Percentiles rank a stretch among this genome's conserved stretches.
phyloP scores from a whole-genome alignment of 2,113 vertebrate genomes.

The Turnix velox region DNA sequence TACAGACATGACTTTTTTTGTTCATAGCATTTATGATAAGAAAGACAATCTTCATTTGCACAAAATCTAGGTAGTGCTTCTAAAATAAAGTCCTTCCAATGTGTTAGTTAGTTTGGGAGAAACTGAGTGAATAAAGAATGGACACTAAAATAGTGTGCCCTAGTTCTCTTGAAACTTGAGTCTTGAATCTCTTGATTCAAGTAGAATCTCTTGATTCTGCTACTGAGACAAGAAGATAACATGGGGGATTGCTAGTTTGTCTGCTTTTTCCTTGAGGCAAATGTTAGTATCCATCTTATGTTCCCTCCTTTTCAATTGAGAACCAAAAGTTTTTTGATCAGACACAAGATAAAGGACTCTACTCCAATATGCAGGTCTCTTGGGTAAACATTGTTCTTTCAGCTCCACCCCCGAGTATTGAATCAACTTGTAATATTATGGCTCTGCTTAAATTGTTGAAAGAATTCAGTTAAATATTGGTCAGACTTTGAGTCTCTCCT shows the following conservation, averaged over 20 bases:
- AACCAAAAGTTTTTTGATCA: background rate
- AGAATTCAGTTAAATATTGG: background rate
- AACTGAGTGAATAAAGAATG: background rate
- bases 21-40: background rate
- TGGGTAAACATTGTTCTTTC: background rate
- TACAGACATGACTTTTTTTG: background rate
- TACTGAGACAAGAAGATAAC: background rate
- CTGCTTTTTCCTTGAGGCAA: background rate
- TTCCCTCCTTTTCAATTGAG: background rate
- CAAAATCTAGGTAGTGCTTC: background rate
- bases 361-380: background rate
- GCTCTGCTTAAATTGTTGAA: background rate
- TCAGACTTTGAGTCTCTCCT: background rate
- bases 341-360: background rate
- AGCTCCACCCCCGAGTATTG: background rate
- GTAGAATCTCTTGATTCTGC: no score
- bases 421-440: background rate
- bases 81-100: background rate
- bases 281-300: background rate
- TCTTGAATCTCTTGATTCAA: no score
- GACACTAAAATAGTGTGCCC: background rate
- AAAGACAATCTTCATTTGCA: background rate
- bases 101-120: background rate
- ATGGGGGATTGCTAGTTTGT: accelerated
- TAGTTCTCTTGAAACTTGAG: background rate